Evolutionary conservation across 2,113 vertebrate species (phyloP), one percentile per base, ranked within the genome.

Genomic region (Cyanoliseus patagonus): DNA sequence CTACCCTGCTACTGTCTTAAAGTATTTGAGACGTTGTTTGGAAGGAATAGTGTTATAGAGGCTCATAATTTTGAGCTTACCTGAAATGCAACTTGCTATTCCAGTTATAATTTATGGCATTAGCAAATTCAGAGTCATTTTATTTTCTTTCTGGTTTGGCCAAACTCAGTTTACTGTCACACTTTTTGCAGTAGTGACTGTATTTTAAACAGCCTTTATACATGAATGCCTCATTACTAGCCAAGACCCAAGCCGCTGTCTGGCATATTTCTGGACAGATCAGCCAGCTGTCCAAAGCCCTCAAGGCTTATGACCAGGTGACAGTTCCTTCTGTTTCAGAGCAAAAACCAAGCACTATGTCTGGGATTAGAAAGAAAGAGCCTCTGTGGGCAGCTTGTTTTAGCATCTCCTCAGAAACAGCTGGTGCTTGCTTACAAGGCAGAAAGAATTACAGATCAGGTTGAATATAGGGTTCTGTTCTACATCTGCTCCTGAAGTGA

Each of bases 91-190:
- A 25, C 90, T 30, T 75, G 41, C 42, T 94, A 80, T 88, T 93
- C 62, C 89, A 70, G 31, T 88, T 94, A 90, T 79, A 87, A 20
- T 86, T 77, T 97, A 69, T 93, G 52, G 87, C 66, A 92, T 78
- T 69, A 94, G 44, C 8, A 91, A 78, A 93, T 83, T 83, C 78
- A 82, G 74, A 53, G 10, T 83, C 0, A 28, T 79, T 90, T 66
- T n/a, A 17, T 91, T 76, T 88, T 47, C 16, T 59, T 66, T 81
- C 49, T 57, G 11, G 3, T 67, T 92, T 91, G 55, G 14, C 18
- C 52, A 84, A 83, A 49, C 33, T 78, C 18, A 12, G 3, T 5
- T 81, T 78, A 44, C 17, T 46, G 18, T 41, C 28, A 42, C 31
- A 22, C 1, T 3, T 84, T 11, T 64, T 75, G 39, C 22, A 27